Percentiles rank a stretch among this genome's conserved stretches.
Conservation (phyloP, 2,797 vertebrate genomes). For the Macroramphosus scolopax region DNA sequence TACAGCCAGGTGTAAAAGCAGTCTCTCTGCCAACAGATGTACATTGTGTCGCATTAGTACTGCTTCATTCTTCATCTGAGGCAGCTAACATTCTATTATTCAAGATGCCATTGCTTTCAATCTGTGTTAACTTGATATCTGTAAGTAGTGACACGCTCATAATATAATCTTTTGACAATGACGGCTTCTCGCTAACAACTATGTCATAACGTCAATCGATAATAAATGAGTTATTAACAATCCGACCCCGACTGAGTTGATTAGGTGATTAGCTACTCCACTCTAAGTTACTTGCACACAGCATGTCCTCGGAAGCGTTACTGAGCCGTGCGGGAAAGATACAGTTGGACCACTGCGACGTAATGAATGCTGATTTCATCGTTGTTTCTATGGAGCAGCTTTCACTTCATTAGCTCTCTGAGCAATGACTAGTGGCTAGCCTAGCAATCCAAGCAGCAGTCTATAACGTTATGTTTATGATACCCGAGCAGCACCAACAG, state of each 20-base stretch:
- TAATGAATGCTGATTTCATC: constrained; percentile 5
- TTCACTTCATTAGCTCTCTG: constrained; percentile 32
- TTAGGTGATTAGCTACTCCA: neutral
- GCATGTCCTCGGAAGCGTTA: constrained; percentile 2
- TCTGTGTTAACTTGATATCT: too few species aligned
- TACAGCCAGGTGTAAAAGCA: too few species aligned
- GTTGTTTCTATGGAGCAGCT: constrained; percentile 20
- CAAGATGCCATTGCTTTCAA: too few species aligned
- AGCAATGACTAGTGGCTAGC: constrained; percentile 32
- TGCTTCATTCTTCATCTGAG: constrained; percentile 7
- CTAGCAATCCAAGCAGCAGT: constrained; percentile 10
- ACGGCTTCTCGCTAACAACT: too few species aligned
- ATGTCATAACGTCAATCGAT: too few species aligned
- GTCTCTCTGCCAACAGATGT: too few species aligned
- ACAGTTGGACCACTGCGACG: neutral
- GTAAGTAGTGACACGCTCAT: too few species aligned
- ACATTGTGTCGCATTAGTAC: too few species aligned
- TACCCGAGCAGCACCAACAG: neutral
- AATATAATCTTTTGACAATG: neutral
- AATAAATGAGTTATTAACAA: constrained; percentile 10
- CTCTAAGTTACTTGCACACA: constrained; percentile 5
- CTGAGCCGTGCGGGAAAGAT: neutral
- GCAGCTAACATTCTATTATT: too few species aligned
- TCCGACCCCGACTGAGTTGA: neutral
- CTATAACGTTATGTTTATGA: neutral